A percentile compares a stretch with the other conserved stretches of the same genome.
These are phyloP conservation scores for Metallyticus violacea DNA, from an alignment of 2,888 invertebrate species.

Conservation along the genomic window DNA sequence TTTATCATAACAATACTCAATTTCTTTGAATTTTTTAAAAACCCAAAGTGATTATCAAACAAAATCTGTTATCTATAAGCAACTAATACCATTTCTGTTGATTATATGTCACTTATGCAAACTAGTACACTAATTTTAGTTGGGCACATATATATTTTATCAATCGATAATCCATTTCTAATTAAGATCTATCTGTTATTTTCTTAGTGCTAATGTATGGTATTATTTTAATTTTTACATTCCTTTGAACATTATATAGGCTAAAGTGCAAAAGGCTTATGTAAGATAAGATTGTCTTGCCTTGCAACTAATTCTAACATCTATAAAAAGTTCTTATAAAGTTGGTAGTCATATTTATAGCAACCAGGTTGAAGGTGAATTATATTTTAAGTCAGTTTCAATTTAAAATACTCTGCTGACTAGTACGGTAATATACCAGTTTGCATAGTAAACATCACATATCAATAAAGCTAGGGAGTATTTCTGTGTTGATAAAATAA, in stretches of 20 bases:
- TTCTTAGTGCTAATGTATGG: not conserved
- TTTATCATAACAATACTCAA: not conserved
- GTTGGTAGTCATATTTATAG: not conserved
- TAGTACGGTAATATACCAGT: too few species aligned
- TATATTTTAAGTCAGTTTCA: too few species aligned
- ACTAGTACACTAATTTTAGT: not conserved
- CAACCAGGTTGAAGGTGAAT: not conserved
- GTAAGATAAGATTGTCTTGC: not conserved
- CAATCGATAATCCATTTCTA: too few species aligned
- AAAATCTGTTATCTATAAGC: too few species aligned
- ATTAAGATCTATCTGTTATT: not conserved
- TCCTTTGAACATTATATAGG: too few species aligned
- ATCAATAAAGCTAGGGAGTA: not conserved
- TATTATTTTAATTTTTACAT: not conserved
- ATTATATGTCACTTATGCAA: not conserved
- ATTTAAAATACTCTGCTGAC: too few species aligned
- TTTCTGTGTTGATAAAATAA: not conserved
- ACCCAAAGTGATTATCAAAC: not conserved
- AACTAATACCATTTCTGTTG: too few species aligned
- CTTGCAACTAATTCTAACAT: not conserved
- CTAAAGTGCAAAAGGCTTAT: not conserved
- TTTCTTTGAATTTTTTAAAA: not conserved
- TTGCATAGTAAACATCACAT: not conserved
- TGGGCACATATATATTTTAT: not conserved
- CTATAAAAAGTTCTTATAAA: not conserved